Percentiles rank a stretch among this genome's conserved stretches.
Conservation (phyloP, 92 coral and sea anemone species). For the Isaurus tuberculatus region DNA sequence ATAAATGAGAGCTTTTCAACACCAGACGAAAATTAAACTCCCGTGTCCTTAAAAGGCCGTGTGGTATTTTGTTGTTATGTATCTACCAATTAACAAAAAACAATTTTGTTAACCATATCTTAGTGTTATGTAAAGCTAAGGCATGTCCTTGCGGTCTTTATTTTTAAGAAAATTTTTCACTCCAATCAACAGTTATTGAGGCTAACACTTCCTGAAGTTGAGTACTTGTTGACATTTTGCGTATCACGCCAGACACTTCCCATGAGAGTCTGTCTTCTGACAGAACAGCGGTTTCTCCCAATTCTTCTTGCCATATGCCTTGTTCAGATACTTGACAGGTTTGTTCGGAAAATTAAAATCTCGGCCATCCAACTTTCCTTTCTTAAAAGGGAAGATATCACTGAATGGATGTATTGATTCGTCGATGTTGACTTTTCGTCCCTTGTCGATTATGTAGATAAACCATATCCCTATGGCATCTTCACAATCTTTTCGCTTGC, state of each 20-base stretch:
- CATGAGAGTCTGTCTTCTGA: not conserved
- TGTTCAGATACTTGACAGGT: not conserved
- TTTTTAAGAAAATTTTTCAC: no score
- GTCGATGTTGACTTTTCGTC: not conserved
- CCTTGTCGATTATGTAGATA: not conserved
- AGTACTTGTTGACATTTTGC: no score
- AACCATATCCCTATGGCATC: slow-evolving; percentile 9
- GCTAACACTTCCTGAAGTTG: no score
- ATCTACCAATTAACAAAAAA: no score
- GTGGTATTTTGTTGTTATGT: no score
- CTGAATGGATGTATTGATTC: not conserved
- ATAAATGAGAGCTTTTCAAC: no score
- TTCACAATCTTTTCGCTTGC: slow-evolving; percentile 8
- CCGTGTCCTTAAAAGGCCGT: no score
- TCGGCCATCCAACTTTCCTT: not conserved
- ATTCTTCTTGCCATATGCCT: not conserved
- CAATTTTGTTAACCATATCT: no score
- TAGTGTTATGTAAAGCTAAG: no score
- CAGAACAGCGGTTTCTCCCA: slow-evolving; percentile 7
- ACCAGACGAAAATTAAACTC: no score
- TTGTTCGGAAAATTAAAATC: not conserved
- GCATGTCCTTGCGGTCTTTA: no score
- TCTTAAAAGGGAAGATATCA: not conserved
- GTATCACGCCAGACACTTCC: not conserved
- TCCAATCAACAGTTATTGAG: no score